phyloP scores from a whole-genome alignment of 2,113 vertebrate species.

The Malaclemys terrapin region DNA sequence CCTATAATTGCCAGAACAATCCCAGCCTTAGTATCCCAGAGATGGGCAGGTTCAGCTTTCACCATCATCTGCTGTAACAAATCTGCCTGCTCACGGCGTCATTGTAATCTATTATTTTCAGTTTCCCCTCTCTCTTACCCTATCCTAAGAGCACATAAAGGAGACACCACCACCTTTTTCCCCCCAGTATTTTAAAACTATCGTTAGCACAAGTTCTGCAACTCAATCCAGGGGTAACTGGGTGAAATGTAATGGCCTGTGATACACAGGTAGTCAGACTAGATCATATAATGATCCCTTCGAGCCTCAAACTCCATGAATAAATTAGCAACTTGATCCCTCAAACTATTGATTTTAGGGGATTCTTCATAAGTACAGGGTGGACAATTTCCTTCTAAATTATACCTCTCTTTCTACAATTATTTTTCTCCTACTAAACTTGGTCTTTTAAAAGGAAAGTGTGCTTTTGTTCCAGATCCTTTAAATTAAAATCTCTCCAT shows the following conservation, averaged over 20 bases:
- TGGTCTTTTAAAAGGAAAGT: background rate
- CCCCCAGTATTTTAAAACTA: background rate
- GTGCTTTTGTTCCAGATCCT: constrained; percentile 62
- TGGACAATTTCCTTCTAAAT: constrained; percentile 65
- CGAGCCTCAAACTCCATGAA: constrained; percentile 47
- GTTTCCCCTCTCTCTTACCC: background rate
- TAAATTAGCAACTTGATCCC: constrained; percentile 70
- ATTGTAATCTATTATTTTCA: background rate
- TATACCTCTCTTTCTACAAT: constrained; percentile 29
- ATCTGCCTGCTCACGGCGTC: background rate
- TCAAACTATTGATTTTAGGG: constrained; percentile 69
- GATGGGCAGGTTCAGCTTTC: background rate
- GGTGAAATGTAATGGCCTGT: constrained; percentile 58
- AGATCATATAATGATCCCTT: constrained; percentile 57
- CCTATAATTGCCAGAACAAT: background rate
- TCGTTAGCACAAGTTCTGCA: background rate
- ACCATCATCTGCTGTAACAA: rapidly evolving
- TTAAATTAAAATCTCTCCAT: constrained; percentile 62
- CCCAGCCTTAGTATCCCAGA: background rate
- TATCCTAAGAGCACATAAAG: background rate
- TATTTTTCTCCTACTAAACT: constrained; percentile 34
- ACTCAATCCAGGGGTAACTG: background rate
- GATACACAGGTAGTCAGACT: constrained; percentile 61
- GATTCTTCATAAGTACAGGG: constrained; percentile 45
- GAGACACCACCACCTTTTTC: background rate